Conservation (phyloP, 2,888 invertebrate genomes). For the Idaea straminata region DNA sequence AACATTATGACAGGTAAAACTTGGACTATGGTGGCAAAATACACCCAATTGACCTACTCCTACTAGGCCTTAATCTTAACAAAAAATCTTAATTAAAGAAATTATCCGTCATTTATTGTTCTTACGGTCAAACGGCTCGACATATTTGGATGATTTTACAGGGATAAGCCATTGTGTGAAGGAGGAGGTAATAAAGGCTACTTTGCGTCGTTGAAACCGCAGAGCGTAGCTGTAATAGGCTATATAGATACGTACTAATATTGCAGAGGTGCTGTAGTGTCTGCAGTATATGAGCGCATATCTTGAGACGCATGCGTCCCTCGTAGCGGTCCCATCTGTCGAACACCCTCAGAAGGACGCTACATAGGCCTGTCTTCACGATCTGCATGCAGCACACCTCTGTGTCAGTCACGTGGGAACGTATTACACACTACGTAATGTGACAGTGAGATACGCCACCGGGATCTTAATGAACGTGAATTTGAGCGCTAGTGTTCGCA, state of each 20-base stretch:
- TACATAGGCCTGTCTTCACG: constrained; percentile 81
- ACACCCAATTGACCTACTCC: too few species aligned
- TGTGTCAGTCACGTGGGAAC: constrained; percentile 69
- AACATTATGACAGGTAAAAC: too few species aligned
- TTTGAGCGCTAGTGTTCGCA: not conserved
- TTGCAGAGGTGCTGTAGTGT: constrained; percentile 82
- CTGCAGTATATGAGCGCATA: constrained; percentile 80
- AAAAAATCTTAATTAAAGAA: too few species aligned
- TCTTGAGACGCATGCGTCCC: constrained; percentile 81
- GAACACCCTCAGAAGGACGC: constrained; percentile 80
- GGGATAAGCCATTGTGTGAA: too few species aligned
- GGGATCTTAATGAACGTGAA: constrained; percentile 27
- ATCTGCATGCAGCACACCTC: constrained; percentile 83
- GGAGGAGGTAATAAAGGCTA: too few species aligned
- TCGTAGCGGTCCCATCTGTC: constrained; percentile 84
- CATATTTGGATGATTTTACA: too few species aligned
- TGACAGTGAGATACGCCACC: constrained; percentile 38
- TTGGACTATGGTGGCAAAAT: too few species aligned
- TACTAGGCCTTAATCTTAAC: too few species aligned
- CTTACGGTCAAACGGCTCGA: too few species aligned
- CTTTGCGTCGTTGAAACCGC: not conserved
- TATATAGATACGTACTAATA: constrained; percentile 74
- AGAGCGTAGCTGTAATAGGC: not conserved
- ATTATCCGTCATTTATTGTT: too few species aligned
- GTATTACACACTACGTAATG: constrained; percentile 47